Conservation (phyloP, 2,797 vertebrate genomes). For the Platalea minor region DNA sequence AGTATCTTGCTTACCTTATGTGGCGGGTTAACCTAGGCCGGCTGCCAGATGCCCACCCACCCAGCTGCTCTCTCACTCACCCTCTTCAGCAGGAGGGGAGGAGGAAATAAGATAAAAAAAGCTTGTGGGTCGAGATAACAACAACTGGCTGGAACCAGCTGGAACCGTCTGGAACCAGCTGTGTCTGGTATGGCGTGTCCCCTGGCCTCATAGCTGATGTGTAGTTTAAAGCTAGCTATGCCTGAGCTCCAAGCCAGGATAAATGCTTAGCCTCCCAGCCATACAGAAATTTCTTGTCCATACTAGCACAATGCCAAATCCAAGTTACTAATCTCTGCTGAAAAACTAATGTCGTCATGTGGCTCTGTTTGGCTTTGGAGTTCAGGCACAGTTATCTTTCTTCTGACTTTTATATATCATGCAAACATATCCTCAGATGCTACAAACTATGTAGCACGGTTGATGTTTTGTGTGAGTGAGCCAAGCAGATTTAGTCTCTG, state of each 20-base stretch:
- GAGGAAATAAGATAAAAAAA: not conserved
- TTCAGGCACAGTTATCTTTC: not conserved
- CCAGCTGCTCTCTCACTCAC: not conserved
- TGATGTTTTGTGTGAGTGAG: not conserved
- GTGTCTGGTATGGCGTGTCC: no score
- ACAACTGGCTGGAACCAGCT: not conserved
- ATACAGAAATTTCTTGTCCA: not conserved
- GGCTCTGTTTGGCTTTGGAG: not conserved
- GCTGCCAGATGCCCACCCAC: not conserved
- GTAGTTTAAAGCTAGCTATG: not conserved
- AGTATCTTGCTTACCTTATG: not conserved
- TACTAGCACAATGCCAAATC: not conserved
- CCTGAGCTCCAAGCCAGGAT: not conserved
- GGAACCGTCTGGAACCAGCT: not conserved
- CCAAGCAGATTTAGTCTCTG: not conserved
- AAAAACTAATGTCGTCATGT: not conserved
- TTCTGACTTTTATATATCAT: not conserved
- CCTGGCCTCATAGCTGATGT: not conserved
- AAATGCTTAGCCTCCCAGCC: not conserved
- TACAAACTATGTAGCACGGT: accelerated
- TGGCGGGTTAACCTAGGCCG: not conserved
- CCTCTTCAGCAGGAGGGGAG: not conserved
- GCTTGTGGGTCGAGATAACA: not conserved
- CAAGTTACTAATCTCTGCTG: not conserved
- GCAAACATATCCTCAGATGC: not conserved